These are phyloP conservation scores for Drosophila histrio DNA, from an alignment of 2,888 invertebrate species.

Conservation along the genomic window DNA sequence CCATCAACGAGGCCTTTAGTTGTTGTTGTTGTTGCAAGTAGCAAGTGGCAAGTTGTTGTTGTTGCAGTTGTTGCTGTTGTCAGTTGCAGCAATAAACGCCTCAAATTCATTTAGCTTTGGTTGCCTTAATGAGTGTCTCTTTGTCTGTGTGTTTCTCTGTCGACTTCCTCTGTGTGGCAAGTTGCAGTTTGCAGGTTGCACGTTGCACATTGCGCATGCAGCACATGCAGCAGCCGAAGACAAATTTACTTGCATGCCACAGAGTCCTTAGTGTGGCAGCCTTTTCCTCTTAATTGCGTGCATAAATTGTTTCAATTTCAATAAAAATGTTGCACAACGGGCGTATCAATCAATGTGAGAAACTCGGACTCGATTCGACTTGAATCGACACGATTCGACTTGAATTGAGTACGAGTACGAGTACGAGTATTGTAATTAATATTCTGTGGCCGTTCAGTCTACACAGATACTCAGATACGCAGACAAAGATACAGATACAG, in stretches of 20 bases:
- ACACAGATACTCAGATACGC: constrained; percentile 24
- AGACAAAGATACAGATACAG: constrained; percentile 22
- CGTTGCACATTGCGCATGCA: constrained; percentile 63
- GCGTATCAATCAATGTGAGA: constrained; percentile 73
- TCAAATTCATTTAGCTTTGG: constrained; percentile 38
- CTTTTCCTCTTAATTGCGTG: constrained; percentile 72
- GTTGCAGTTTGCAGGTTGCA: background rate
- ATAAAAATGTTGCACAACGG: constrained; percentile 74
- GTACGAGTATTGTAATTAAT: constrained; percentile 66
- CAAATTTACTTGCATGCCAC: constrained; percentile 78
- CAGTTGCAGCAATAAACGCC: constrained; percentile 36
- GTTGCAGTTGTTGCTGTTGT: constrained; percentile 1
- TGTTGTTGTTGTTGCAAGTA: constrained; percentile 11
- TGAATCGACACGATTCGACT: constrained; percentile 16
- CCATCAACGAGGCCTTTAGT: constrained; percentile 12
- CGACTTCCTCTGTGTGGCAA: background rate
- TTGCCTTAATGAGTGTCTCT: constrained; percentile 48
- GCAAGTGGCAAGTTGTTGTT: background rate
- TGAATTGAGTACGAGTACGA: constrained; percentile 12
- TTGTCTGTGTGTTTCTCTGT: too few relatives aligned
- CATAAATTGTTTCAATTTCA: constrained; percentile 78
- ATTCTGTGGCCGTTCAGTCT: constrained; percentile 65
- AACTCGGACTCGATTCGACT: constrained; percentile 29
- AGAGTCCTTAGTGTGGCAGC: constrained; percentile 46
- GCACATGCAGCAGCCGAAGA: constrained; percentile 65